Conservation (phyloP, 2,888 invertebrate genomes). For the Dasysyrphus albostriatus region DNA sequence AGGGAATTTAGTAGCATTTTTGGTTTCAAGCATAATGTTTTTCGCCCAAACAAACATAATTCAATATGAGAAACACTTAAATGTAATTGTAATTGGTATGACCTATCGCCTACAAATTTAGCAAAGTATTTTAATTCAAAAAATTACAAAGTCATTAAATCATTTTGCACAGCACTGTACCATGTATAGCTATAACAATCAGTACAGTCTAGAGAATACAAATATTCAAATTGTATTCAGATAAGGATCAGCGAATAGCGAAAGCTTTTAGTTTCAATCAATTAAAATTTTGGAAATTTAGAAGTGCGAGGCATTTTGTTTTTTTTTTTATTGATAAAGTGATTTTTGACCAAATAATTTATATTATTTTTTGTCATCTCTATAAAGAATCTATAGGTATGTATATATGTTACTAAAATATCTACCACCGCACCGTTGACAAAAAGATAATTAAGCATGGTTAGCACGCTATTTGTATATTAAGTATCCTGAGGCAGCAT, state of each 20-base stretch:
- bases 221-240: constrained; percentile 32
- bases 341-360: constrained; percentile 13
- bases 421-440: background rate
- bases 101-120: too few species aligned
- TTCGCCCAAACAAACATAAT: too few species aligned
- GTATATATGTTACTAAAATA: background rate
- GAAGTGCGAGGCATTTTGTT: constrained; percentile 28
- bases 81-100: too few species aligned
- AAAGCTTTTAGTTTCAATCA: constrained; percentile 65
- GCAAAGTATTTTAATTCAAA: too few species aligned
- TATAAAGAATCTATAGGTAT: background rate
- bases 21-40: too few species aligned
- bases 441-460: constrained; percentile 14
- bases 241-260: constrained; percentile 51
- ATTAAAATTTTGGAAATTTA: constrained; percentile 57
- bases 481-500: background rate
- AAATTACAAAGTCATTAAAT: too few species aligned
- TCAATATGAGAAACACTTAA: too few species aligned
- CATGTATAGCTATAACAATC: background rate
- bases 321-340: constrained; percentile 35
- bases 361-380: background rate
- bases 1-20: too few species aligned
- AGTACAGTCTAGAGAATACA: background rate
- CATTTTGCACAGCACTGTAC: background rate
- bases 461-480: constrained; percentile 26